Evolutionary conservation across 2,113 vertebrate genomes (phyloP).

Genomic region (Lepidothrix coronata): DNA sequence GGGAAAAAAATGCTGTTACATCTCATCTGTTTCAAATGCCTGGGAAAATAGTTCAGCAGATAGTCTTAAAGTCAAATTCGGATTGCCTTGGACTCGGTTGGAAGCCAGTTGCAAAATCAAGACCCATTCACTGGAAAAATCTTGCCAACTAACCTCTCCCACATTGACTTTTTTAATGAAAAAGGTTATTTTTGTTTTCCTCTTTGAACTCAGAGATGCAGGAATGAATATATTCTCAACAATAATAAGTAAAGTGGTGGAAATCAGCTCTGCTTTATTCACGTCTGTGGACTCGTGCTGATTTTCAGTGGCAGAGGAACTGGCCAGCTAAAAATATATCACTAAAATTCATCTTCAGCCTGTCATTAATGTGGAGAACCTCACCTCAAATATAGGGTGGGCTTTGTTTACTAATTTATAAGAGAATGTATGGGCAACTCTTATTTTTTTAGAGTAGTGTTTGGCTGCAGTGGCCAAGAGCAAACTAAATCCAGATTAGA

Average conservation of each 20-base stretch:
- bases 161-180: background rate
- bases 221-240: background rate
- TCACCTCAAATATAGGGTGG: background rate
- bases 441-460: background rate
- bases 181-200: conserved; percentile 23
- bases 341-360: background rate
- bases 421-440: background rate
- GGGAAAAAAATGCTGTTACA: background rate
- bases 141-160: background rate
- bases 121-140: conserved; percentile 14
- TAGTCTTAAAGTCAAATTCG: conserved; percentile 23
- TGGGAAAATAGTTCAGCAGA: conserved; percentile 44
- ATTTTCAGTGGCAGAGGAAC: background rate
- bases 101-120: conserved; percentile 45
- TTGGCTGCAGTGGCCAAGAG: background rate
- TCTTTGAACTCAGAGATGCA: background rate
- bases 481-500: background rate
- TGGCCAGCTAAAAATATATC: background rate
- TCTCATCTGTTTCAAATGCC: conserved; percentile 43
- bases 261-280: conserved; percentile 10
- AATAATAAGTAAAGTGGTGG: background rate
- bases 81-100: background rate
- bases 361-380: background rate
- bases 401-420: background rate
- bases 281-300: background rate